phyloP scores from a whole-genome alignment of 2,888 invertebrate species.

The Lordiphosa fenestrarum region DNA sequence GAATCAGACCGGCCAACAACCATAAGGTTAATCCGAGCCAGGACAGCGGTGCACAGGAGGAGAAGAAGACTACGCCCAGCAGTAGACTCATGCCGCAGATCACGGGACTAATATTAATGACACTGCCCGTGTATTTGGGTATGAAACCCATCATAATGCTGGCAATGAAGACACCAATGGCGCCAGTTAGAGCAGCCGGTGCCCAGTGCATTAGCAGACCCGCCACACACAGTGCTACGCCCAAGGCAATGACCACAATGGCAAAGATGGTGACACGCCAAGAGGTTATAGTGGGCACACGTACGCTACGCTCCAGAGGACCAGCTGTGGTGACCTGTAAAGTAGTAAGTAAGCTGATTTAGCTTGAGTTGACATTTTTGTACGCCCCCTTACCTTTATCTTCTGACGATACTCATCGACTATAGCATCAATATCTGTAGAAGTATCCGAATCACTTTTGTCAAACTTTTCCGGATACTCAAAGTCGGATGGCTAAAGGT shows the following conservation, averaged over 20 bases:
- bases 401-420: constrained; percentile 89
- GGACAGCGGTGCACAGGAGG: constrained; percentile 76
- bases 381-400: constrained; percentile 82
- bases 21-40: constrained; percentile 79
- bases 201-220: constrained; percentile 71
- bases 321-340: constrained; percentile 79
- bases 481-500: constrained; percentile 75
- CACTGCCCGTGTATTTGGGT: constrained; percentile 78
- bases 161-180: constrained; percentile 75
- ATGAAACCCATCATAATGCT: constrained; percentile 79
- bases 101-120: constrained; percentile 77
- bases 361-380: not conserved
- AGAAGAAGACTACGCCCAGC: constrained; percentile 72
- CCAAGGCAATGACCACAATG: constrained; percentile 72
- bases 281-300: constrained; percentile 78
- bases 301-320: constrained; percentile 77
- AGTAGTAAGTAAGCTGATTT: not conserved
- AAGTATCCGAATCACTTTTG: constrained; percentile 86
- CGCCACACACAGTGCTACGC: constrained; percentile 72
- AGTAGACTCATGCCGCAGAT: constrained; percentile 74
- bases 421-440: constrained; percentile 89
- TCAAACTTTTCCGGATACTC: constrained; percentile 80
- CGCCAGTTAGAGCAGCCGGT: constrained; percentile 73
- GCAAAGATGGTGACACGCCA: constrained; percentile 79
- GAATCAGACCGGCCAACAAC: constrained; percentile 74